phyloP scores from a whole-genome alignment of 2,797 vertebrate genomes.

The Cottoperca gobio region DNA sequence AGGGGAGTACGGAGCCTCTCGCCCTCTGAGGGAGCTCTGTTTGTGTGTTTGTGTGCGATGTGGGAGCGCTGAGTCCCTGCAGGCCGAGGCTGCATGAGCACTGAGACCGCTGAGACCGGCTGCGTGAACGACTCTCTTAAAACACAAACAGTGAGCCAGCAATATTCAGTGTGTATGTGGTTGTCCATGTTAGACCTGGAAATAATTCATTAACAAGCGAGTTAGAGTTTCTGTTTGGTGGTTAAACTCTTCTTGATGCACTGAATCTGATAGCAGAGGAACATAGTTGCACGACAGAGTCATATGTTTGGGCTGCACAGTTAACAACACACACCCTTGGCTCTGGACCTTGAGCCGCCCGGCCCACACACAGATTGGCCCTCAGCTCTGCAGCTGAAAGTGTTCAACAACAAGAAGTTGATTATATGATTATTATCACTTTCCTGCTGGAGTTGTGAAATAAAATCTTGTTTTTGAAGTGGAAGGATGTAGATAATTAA shows the following conservation, averaged over 20 bases:
- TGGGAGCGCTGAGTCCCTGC: conserved; percentile 20
- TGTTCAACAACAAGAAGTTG: conserved; percentile 28
- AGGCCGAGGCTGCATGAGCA: conserved; percentile 14
- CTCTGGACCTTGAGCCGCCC: conserved; percentile 51
- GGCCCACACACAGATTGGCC: conserved; percentile 37
- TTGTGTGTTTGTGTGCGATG: conserved; percentile 28
- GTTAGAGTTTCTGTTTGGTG: neutral
- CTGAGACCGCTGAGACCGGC: conserved; percentile 19
- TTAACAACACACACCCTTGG: conserved; percentile 41
- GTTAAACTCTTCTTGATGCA: neutral
- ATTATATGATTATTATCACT: neutral
- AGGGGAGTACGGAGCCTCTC: neutral
- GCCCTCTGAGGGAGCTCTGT: conserved; percentile 41
- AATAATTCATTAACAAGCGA: too few relatives aligned
- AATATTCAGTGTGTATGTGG: neutral
- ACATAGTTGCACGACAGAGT: neutral
- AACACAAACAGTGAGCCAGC: conserved; percentile 8
- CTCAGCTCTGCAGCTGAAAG: neutral
- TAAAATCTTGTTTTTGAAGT: neutral
- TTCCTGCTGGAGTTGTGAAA: neutral
- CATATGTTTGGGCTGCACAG: conserved; percentile 25
- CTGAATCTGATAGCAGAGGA: neutral
- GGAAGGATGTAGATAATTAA: neutral
- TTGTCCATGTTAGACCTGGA: accelerated
- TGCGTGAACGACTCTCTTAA: neutral